These are phyloP conservation scores for Slavum lentiscoides DNA, from an alignment of 2,888 invertebrate genomes.

Conservation along the genomic window DNA sequence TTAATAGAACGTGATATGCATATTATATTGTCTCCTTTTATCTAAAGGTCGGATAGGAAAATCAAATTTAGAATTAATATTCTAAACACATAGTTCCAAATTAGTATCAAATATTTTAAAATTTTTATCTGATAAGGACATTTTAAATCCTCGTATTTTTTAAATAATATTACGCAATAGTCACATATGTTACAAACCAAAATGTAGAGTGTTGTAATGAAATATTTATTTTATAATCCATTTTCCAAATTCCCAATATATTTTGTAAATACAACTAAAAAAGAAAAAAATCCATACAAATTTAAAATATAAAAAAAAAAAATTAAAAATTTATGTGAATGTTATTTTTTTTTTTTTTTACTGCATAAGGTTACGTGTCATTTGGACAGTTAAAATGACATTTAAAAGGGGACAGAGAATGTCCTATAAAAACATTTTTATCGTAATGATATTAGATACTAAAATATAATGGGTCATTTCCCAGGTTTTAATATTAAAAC, in stretches of 20 bases:
- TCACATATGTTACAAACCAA: too few species aligned
- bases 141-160: too few species aligned
- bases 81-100: too few species aligned
- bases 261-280: not conserved
- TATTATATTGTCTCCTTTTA: not conserved
- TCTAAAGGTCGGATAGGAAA: too few species aligned
- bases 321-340: not conserved
- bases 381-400: conserved; percentile 36
- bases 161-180: too few species aligned
- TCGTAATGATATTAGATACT: conserved; percentile 31
- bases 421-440: conserved; percentile 30
- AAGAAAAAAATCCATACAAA: not conserved
- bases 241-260: not conserved
- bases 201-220: too few species aligned
- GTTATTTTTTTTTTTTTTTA: not conserved
- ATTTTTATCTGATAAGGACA: too few species aligned
- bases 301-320: not conserved
- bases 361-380: conserved; percentile 36
- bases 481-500: conserved; percentile 8
- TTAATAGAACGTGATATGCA: too few species aligned
- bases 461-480: conserved; percentile 30
- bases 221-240: too few species aligned
- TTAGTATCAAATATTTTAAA: too few species aligned
- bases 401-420: conserved; percentile 19
- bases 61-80: too few species aligned